Evolutionary conservation across 2,797 vertebrate genomes (phyloP).

Genomic region (Steatocranus sp.): DNA sequence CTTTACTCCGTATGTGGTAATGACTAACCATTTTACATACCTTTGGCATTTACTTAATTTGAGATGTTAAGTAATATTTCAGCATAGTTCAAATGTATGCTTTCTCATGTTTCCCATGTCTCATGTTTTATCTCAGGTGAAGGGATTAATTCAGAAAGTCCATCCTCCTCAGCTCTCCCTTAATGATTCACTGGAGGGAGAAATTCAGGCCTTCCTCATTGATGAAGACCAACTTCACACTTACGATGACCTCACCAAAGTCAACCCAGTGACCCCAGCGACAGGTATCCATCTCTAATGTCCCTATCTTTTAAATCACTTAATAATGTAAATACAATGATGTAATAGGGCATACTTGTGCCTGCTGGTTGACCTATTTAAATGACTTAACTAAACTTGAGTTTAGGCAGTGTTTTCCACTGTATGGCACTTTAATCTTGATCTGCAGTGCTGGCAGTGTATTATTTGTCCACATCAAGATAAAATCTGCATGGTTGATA

Average conservation of each 20-base stretch:
- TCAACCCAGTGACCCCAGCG: slow-evolving; percentile 89
- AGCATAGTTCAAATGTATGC: background rate
- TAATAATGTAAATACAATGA: background rate
- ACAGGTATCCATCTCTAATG: slow-evolving; percentile 65
- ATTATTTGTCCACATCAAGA: slow-evolving; percentile 12
- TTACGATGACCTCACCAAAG: slow-evolving; percentile 93
- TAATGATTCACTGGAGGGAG: slow-evolving; percentile 75
- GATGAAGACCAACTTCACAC: slow-evolving; percentile 82
- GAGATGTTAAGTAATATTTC: background rate
- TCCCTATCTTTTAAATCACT: background rate
- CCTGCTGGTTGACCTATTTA: background rate
- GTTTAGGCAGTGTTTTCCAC: background rate
- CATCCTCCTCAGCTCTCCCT: slow-evolving; percentile 31
- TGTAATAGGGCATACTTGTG: background rate
- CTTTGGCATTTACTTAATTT: background rate
- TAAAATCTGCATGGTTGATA: background rate
- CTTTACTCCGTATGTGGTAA: background rate
- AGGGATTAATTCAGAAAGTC: slow-evolving; percentile 53
- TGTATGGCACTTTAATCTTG: slow-evolving; percentile 23
- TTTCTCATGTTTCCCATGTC: background rate
- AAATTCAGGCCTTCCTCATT: slow-evolving; percentile 81
- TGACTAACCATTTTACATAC: background rate
- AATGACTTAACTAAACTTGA: background rate
- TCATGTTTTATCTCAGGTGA: slow-evolving; percentile 60
- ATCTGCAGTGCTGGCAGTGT: background rate